Evolutionary conservation across 2,797 vertebrate genomes (phyloP).

Genomic region (Xenopus petersii): DNA sequence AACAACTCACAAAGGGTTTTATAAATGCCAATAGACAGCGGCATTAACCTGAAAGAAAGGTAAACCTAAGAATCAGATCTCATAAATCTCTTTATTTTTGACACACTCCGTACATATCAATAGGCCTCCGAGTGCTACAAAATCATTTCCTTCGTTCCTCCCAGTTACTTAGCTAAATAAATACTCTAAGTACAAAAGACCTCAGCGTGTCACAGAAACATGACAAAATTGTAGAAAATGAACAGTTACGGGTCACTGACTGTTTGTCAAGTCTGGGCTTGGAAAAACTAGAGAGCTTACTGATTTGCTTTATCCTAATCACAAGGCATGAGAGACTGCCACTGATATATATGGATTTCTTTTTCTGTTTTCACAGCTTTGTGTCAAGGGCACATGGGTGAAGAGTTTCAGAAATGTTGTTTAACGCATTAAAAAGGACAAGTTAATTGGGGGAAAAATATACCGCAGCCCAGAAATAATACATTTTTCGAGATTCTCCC

Average conservation of each 20-base stretch:
- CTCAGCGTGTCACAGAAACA: conserved; percentile 5
- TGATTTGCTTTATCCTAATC: conserved; percentile 2
- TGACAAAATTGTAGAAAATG: conserved; percentile 8
- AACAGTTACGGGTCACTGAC: conserved; percentile 5
- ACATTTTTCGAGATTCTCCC: no score
- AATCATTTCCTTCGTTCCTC: conserved; percentile 33
- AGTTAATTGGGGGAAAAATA: no score
- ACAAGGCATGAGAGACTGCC: not conserved
- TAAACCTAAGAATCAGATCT: conserved; percentile 19
- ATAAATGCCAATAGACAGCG: conserved; percentile 26
- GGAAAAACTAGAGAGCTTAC: not conserved
- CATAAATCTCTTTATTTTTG: conserved; percentile 15
- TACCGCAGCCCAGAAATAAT: no score
- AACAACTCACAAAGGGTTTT: not conserved
- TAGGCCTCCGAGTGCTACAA: conserved; percentile 7
- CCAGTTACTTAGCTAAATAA: conserved; percentile 20
- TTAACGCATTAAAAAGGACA: no score
- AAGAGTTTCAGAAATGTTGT: no score
- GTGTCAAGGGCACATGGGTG: no score
- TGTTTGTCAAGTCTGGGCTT: conserved; percentile 17
- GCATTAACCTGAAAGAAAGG: conserved; percentile 27
- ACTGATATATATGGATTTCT: no score
- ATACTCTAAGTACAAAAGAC: conserved; percentile 6
- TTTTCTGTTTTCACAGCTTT: no score
- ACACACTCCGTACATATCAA: conserved; percentile 15